phyloP scores from a whole-genome alignment of 2,888 invertebrate species.

The Thecophora atra region DNA sequence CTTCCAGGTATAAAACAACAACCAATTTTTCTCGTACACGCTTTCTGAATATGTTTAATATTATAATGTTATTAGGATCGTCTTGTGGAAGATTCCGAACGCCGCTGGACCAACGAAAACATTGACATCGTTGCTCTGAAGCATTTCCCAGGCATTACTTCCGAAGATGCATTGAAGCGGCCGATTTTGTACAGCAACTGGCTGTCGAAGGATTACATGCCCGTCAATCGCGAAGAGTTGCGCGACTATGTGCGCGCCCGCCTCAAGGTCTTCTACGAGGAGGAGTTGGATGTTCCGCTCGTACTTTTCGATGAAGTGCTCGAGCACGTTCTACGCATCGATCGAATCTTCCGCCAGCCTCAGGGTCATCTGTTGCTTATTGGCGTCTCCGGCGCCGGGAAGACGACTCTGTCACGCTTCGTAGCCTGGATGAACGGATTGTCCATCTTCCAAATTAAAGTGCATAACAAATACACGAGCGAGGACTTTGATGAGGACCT shows the following conservation, averaged over 20 bases:
- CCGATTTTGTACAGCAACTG: slow-evolving; percentile 99
- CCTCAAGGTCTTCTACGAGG: slow-evolving; percentile 98
- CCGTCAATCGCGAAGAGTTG: slow-evolving; percentile 93
- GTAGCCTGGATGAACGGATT: slow-evolving; percentile 99
- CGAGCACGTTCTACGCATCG: slow-evolving; percentile 97
- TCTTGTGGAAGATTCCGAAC: slow-evolving; percentile 92
- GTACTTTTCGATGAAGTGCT: slow-evolving; percentile 99
- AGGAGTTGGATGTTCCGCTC: slow-evolving; percentile 97
- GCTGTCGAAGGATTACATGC: slow-evolving; percentile 97
- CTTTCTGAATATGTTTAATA: not conserved
- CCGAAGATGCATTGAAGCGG: slow-evolving; percentile 84
- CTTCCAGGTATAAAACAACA: slow-evolving; percentile 74
- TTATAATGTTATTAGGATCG: slow-evolving; percentile 69
- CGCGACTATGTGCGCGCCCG: slow-evolving; percentile 97
- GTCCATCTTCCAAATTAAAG: slow-evolving; percentile 98
- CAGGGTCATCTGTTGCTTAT: slow-evolving; percentile 98
- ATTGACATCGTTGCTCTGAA: slow-evolving; percentile 92
- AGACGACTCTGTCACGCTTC: slow-evolving; percentile 98
- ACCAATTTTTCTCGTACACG: not conserved
- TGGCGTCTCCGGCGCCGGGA: slow-evolving; percentile 98
- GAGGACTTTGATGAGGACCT: slow-evolving; percentile 99
- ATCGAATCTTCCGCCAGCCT: slow-evolving; percentile 98
- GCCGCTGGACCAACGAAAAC: slow-evolving; percentile 98
- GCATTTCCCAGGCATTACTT: slow-evolving; percentile 92
- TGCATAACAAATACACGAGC: slow-evolving; percentile 98